phyloP scores from a whole-genome alignment of 2,113 vertebrate genomes.

The Microtus pennsylvanicus region DNA sequence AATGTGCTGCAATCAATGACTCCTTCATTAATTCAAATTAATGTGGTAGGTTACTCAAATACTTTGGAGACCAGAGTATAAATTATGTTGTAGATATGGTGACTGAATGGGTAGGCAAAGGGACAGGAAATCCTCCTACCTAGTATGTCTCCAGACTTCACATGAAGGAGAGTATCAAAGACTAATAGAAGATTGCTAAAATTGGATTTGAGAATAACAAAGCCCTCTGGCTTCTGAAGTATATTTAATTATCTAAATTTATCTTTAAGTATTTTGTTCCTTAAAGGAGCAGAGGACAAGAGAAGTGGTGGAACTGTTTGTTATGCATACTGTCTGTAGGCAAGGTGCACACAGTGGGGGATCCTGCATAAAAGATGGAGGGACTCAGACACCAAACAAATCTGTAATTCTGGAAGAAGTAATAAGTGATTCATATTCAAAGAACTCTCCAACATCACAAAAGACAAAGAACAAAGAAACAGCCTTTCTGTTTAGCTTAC shows the following conservation, averaged over 20 bases:
- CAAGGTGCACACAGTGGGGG: neutral
- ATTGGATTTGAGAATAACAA: neutral
- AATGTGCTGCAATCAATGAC: constrained; percentile 16
- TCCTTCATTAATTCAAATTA: constrained; percentile 69
- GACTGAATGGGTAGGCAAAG: neutral
- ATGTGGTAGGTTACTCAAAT: constrained; percentile 53
- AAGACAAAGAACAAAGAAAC: neutral
- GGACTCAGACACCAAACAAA: neutral
- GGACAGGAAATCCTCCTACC: neutral
- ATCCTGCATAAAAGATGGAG: neutral
- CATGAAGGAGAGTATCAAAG: neutral
- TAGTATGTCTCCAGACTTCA: neutral
- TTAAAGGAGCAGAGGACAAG: neutral
- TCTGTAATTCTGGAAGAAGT: neutral
- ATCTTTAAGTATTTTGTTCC: neutral
- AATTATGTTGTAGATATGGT: constrained; percentile 23
- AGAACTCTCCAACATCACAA: neutral
- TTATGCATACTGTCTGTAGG: neutral
- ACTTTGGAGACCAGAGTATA: neutral
- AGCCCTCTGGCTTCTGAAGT: neutral
- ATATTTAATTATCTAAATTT: constrained; percentile 5
- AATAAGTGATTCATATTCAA: neutral
- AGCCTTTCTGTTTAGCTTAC: neutral
- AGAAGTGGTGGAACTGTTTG: neutral
- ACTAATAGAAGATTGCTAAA: neutral